These are phyloP conservation scores for Molossus molossus DNA, from an alignment of 2,797 vertebrate species.

Conservation along the genomic window DNA sequence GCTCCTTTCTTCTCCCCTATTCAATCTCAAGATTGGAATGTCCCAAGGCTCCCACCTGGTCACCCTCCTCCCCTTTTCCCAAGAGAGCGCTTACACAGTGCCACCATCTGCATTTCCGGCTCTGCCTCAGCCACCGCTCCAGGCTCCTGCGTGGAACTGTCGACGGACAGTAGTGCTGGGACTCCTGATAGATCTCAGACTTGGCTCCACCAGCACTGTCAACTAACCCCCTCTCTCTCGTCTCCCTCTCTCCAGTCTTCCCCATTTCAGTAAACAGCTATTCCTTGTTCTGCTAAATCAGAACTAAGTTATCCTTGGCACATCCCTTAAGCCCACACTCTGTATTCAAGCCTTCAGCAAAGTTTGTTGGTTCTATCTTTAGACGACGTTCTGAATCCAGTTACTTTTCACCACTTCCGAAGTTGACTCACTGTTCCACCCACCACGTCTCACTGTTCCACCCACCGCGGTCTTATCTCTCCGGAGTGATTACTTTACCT, in stretches of 20 bases:
- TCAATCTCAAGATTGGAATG: neutral
- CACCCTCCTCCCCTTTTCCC: neutral
- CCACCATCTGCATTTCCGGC: neutral
- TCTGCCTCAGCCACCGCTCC: neutral
- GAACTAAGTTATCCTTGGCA: neutral
- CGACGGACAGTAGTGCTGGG: no score
- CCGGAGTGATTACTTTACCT: neutral
- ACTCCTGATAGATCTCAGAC: neutral
- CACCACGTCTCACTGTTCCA: neutral
- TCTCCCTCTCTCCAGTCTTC: neutral
- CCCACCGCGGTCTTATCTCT: neutral
- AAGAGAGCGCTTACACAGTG: neutral
- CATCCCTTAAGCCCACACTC: neutral
- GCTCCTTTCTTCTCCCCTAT: neutral
- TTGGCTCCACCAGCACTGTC: neutral
- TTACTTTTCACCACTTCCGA: neutral
- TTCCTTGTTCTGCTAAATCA: neutral
- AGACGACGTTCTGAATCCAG: neutral
- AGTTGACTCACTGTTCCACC: neutral
- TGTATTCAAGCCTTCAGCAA: neutral
- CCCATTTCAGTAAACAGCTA: neutral
- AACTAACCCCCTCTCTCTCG: neutral
- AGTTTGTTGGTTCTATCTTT: neutral
- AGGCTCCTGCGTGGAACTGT: neutral
- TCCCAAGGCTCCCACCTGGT: neutral